A percentile compares a stretch with the other conserved stretches of the same genome.
Conservation (phyloP, 1,140 invertebrate species). For the Chrysopa pallens region DNA sequence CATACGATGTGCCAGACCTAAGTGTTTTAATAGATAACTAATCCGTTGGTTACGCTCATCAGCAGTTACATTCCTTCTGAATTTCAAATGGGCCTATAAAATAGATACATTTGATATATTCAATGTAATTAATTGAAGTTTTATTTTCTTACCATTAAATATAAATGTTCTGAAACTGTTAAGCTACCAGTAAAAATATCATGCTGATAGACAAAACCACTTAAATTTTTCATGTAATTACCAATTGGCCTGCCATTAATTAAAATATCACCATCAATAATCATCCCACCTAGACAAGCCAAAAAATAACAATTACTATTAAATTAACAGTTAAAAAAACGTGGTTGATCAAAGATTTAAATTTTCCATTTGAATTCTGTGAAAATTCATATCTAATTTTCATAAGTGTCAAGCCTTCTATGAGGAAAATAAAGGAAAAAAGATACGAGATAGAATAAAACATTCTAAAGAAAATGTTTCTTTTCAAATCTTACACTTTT, state of each 20-base stretch:
- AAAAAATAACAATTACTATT: too few relatives aligned
- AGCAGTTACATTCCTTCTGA: constrained; percentile 43
- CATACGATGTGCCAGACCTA: constrained; percentile 51
- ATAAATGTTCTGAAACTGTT: constrained; percentile 77
- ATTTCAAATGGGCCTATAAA: constrained; percentile 57
- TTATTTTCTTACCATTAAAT: constrained; percentile 54
- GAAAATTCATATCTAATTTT: too few relatives aligned
- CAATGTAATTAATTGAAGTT: background rate
- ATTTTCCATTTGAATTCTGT: too few relatives aligned
- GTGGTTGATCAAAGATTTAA: too few relatives aligned
- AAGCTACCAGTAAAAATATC: constrained; percentile 75
- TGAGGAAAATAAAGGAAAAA: too few relatives aligned
- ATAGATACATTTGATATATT: background rate
- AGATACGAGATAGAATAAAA: too few relatives aligned
- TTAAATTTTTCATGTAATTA: constrained; percentile 59
- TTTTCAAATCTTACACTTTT: too few relatives aligned
- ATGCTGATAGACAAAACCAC: constrained; percentile 89
- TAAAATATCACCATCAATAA: constrained; percentile 55
- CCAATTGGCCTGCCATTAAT: constrained; percentile 49
- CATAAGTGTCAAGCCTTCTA: too few relatives aligned
- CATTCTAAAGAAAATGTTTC: too few relatives aligned
- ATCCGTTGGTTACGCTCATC: constrained; percentile 44
- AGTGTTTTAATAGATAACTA: constrained; percentile 44
- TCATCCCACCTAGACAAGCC: constrained; percentile 35
- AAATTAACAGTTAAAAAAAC: too few relatives aligned